Percentiles rank a stretch among this genome's conserved stretches.
Conservation (phyloP, 1,140 invertebrate genomes). For the Papilio aristodemus region DNA sequence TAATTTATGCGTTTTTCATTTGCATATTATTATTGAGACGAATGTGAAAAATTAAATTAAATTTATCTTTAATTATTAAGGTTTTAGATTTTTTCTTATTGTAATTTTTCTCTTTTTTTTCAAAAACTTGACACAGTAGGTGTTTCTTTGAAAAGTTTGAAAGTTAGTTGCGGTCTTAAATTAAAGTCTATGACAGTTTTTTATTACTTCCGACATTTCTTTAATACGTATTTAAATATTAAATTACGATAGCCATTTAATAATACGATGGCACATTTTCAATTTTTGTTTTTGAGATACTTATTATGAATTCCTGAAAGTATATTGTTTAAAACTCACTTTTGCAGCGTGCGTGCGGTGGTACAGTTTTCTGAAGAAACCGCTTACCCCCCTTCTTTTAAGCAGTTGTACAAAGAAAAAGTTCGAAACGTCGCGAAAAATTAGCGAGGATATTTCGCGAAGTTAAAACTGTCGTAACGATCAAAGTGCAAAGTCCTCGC, state of each 20-base stretch:
- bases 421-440: slow-evolving; percentile 21
- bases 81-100: background rate
- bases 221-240: no score
- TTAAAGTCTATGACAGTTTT: no score
- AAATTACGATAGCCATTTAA: no score
- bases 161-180: no score
- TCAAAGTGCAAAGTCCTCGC: slow-evolving; percentile 50
- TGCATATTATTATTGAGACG: background rate
- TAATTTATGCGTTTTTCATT: no score
- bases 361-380: slow-evolving; percentile 5
- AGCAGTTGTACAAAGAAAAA: slow-evolving; percentile 14
- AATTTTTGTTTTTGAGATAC: background rate
- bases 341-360: slow-evolving; percentile 31
- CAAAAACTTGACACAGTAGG: no score
- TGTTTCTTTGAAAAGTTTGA: no score
- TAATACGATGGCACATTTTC: background rate
- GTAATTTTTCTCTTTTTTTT: background rate
- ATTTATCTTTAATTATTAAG: background rate
- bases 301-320: background rate
- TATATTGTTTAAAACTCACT: slow-evolving; percentile 18
- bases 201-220: no score
- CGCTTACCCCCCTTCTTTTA: background rate
- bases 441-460: slow-evolving; percentile 21
- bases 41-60: background rate
- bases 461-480: slow-evolving; percentile 45